A percentile compares a stretch with the other conserved stretches of the same genome.
These are phyloP conservation scores for Lepisosteus osseus DNA, from an alignment of 2,113 vertebrate genomes.

Conservation along the genomic window DNA sequence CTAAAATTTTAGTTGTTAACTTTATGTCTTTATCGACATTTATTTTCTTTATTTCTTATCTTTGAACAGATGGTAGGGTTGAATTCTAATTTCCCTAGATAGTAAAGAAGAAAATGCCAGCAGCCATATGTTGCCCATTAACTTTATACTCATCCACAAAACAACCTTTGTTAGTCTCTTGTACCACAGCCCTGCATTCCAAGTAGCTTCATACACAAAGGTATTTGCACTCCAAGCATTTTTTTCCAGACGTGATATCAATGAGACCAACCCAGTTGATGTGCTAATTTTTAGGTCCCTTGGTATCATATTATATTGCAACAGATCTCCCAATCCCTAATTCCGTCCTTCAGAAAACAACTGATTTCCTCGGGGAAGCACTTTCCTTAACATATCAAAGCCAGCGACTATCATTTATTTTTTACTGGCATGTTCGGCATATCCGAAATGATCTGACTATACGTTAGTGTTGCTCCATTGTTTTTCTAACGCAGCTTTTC, in stretches of 20 bases:
- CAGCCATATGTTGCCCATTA: constrained; percentile 9
- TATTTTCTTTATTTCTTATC: too few species aligned
- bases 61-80: too few species aligned
- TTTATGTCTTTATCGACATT: too few species aligned
- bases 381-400: background rate
- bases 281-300: constrained; percentile 11
- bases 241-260: background rate
- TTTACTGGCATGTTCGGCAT: too few species aligned
- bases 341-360: background rate
- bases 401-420: background rate
- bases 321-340: background rate
- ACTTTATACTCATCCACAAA: constrained; percentile 20
- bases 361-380: background rate
- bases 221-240: constrained; percentile 14
- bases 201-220: constrained; percentile 14
- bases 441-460: too few species aligned
- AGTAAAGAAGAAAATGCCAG: constrained; percentile 1
- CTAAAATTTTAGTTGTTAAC: too few species aligned
- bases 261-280: constrained; percentile 8
- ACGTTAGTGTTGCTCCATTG: too few species aligned
- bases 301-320: background rate
- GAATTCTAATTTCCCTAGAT: background rate
- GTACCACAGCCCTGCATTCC: constrained; percentile 18
- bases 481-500: too few species aligned
- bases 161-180: constrained; percentile 24